Evolutionary conservation across 23 tunicate species (phyloP).

Genomic region (Oikopleura vanhoeffeni): DNA sequence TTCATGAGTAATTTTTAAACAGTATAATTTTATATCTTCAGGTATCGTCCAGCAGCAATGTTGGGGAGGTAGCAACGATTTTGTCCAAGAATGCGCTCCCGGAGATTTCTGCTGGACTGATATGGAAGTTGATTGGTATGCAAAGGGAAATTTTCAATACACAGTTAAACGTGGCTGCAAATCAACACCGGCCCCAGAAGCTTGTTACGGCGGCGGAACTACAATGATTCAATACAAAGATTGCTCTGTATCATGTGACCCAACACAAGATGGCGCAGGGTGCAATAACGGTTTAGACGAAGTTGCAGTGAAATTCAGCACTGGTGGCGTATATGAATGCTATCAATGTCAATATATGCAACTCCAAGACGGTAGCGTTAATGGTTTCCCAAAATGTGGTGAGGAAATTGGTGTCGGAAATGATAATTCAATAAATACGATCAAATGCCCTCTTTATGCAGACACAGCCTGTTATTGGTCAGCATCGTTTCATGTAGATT

Average conservation of each 20-base stretch:
- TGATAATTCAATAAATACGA: background rate
- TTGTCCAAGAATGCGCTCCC: background rate
- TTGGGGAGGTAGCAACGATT: background rate
- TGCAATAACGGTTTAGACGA: background rate
- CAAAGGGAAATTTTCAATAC: background rate
- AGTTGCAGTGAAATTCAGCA: background rate
- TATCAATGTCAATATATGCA: background rate
- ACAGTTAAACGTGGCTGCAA: too few relatives aligned
- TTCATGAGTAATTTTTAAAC: too few relatives aligned
- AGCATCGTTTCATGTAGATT: background rate
- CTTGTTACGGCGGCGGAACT: too few relatives aligned
- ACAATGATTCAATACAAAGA: background rate
- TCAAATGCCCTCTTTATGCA: constrained; percentile 2
- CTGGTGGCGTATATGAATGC: background rate
- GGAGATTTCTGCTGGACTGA: background rate
- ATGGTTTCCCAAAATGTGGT: background rate
- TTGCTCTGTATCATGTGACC: background rate
- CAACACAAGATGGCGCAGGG: background rate
- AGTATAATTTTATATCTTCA: too few relatives aligned
- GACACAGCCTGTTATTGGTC: background rate
- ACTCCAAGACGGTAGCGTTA: background rate
- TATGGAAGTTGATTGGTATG: constrained; percentile 14
- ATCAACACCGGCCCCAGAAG: too few relatives aligned
- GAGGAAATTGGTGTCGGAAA: background rate
- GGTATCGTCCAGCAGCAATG: background rate